phyloP scores from a whole-genome alignment of 2,797 vertebrate species.

The Ispidina lecontei region DNA sequence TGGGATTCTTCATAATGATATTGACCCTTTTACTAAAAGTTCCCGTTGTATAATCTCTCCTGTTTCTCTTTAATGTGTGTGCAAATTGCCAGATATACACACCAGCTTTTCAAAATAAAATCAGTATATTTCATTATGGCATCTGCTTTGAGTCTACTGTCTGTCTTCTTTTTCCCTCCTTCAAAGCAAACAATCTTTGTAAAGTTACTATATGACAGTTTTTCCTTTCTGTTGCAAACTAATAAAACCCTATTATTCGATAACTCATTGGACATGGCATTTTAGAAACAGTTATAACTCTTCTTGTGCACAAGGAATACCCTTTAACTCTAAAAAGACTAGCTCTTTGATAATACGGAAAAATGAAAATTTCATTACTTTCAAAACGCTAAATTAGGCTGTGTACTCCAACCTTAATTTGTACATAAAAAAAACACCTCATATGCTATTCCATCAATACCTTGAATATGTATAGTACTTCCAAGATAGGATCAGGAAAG shows the following conservation, averaged over 20 bases:
- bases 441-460: background rate
- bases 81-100: background rate
- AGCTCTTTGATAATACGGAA: background rate
- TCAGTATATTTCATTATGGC: background rate
- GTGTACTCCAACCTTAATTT: background rate
- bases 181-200: background rate
- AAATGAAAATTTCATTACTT: background rate
- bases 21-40: background rate
- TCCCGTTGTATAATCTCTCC: background rate
- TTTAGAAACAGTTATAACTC: background rate
- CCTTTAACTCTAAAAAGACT: background rate
- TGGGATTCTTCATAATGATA: background rate
- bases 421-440: background rate
- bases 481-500: background rate
- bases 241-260: background rate
- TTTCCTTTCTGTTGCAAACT: background rate
- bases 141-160: background rate
- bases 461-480: background rate
- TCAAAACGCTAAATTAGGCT: background rate
- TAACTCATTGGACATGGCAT: background rate
- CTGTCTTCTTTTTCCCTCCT: background rate
- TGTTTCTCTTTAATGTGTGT: background rate
- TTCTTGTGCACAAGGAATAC: background rate
- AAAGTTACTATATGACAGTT: background rate
- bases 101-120: background rate